Conservation (phyloP, 2,888 invertebrate genomes). For the Melanostoma scalare region DNA sequence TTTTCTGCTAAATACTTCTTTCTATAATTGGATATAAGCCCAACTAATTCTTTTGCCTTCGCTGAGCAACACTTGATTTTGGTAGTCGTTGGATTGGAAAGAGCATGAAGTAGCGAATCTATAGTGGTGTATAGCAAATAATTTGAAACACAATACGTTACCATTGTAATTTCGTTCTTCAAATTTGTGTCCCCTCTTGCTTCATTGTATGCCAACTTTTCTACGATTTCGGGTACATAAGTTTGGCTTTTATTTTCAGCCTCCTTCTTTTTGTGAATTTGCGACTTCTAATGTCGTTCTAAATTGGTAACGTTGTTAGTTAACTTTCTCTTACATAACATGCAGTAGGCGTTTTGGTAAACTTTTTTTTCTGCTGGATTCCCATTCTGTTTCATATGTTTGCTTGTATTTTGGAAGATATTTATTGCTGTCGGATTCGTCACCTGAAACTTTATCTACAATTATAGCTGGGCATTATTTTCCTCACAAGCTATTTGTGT, state of each 20-base stretch:
- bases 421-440: too few relatives aligned
- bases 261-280: too few relatives aligned
- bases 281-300: too few relatives aligned
- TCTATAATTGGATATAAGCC: slow-evolving; percentile 8
- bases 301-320: too few relatives aligned
- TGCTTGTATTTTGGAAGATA: too few relatives aligned
- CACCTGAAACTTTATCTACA: too few relatives aligned
- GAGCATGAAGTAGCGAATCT: slow-evolving; percentile 20
- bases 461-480: too few relatives aligned
- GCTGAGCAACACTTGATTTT: slow-evolving; percentile 23
- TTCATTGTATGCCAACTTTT: neutral
- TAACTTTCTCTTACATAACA: too few relatives aligned
- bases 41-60: slow-evolving; percentile 2
- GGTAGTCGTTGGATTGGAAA: slow-evolving; percentile 1
- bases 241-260: slow-evolving; percentile 2
- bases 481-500: too few relatives aligned
- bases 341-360: too few relatives aligned
- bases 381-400: too few relatives aligned
- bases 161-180: slow-evolving; percentile 20
- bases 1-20: slow-evolving; percentile 5
- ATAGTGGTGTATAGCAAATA: slow-evolving; percentile 40
- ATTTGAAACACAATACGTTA: slow-evolving; percentile 28
- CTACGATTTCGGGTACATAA: neutral
- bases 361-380: too few relatives aligned
- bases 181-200: slow-evolving; percentile 2